Conservation (phyloP, 92 coral and sea anemone species). For the Porites rus region DNA sequence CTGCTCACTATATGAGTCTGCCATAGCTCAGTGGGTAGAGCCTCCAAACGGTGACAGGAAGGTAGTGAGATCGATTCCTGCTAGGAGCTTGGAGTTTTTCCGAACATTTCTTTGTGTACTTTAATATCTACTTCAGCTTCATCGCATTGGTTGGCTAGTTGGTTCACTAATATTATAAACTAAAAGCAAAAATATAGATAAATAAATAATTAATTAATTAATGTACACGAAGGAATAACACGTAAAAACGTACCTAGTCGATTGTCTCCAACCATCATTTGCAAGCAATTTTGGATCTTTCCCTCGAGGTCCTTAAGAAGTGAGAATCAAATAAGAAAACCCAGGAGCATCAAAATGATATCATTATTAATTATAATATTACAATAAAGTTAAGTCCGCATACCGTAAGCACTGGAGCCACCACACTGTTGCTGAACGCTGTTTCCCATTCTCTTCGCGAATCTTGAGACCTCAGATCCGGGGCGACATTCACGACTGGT, state of each 20-base stretch:
- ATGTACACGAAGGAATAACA: background rate
- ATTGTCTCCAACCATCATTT: constrained; percentile 68
- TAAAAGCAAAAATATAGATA: background rate
- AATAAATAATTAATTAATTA: background rate
- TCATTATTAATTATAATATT: no score
- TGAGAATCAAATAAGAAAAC: background rate
- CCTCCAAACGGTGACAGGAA: no score
- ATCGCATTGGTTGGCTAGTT: no score
- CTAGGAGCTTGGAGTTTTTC: no score
- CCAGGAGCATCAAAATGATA: background rate
- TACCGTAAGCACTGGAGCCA: constrained; percentile 75
- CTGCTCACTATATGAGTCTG: no score
- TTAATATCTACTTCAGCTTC: no score
- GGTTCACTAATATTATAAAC: no score
- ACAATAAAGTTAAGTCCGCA: background rate
- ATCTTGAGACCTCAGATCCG: constrained; percentile 43
- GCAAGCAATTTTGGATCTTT: constrained; percentile 39
- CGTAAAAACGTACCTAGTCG: constrained; percentile 73
- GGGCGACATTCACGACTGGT: background rate
- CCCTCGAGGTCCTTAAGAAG: constrained; percentile 47
- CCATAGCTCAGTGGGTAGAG: no score
- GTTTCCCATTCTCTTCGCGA: constrained; percentile 81
- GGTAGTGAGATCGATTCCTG: no score
- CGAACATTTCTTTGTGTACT: no score
- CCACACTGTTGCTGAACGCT: constrained; percentile 55